Conservation (phyloP, 2,113 vertebrate genomes). For the Mirounga angustirostris region DNA sequence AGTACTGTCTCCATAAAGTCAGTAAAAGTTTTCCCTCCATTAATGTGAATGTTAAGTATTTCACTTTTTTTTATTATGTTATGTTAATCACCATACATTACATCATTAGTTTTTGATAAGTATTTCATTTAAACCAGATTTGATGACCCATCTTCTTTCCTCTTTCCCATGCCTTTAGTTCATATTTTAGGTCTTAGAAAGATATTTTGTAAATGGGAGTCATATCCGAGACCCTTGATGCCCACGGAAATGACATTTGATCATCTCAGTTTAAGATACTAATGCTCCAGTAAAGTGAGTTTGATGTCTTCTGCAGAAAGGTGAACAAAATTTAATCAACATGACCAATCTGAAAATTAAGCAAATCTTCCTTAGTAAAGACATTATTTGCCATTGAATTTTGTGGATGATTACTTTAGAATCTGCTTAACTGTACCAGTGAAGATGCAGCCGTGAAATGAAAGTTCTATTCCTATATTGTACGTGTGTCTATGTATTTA, state of each 20-base stretch:
- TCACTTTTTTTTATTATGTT: not conserved
- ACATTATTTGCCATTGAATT: not conserved
- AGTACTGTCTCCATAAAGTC: not conserved
- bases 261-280: not conserved
- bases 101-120: not conserved
- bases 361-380: not conserved
- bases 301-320: not conserved
- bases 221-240: not conserved
- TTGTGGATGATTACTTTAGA: not conserved
- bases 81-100: too few species aligned
- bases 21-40: not conserved
- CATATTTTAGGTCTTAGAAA: not conserved
- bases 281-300: not conserved
- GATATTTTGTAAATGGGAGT: not conserved
- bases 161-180: not conserved
- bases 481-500: not conserved
- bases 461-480: not conserved
- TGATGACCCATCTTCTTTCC: not conserved
- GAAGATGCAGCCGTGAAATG: not conserved
- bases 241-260: not conserved
- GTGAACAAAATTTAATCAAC: not conserved
- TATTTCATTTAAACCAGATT: constrained; percentile 4
- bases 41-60: constrained; percentile 33
- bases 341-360: not conserved
- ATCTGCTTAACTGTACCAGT: not conserved